These are phyloP conservation scores for Anser cygnoides DNA, from an alignment of 2,113 vertebrate species.

Conservation along the genomic window DNA sequence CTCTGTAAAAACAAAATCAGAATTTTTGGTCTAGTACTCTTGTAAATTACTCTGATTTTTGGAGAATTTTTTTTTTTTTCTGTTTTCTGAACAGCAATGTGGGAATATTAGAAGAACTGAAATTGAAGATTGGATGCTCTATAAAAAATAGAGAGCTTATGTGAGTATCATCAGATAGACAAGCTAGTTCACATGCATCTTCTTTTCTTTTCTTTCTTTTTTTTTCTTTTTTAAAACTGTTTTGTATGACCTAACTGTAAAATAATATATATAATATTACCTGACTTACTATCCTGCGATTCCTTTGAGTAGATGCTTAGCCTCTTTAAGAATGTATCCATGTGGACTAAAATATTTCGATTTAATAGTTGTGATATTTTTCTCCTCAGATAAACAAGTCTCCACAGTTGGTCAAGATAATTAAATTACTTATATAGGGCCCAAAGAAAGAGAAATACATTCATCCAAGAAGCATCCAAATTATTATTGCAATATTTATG, in stretches of 20 bases:
- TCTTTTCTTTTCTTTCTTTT: neutral
- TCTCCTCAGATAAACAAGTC: neutral
- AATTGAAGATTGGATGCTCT: neutral
- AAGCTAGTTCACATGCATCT: neutral
- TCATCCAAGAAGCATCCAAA: neutral
- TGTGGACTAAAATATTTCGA: neutral
- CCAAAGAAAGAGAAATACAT: neutral
- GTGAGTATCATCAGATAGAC: neutral
- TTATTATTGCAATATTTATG: neutral
- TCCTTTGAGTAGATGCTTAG: neutral
- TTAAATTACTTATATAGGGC: neutral
- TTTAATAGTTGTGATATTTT: neutral
- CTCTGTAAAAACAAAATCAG: neutral
- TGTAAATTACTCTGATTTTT: neutral
- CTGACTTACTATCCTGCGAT: neutral
- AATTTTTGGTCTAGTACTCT: neutral
- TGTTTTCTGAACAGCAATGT: neutral
- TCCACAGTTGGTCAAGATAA: neutral
- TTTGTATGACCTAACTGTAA: too few species aligned
- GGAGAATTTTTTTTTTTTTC: neutral
- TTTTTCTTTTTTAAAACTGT: neutral
- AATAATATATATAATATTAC: too few species aligned
- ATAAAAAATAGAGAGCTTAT: neutral
- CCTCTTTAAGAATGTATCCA: neutral
- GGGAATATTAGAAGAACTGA: neutral